Conservation (phyloP, 2,888 invertebrate genomes). For the Pachydiplax longipennis region DNA sequence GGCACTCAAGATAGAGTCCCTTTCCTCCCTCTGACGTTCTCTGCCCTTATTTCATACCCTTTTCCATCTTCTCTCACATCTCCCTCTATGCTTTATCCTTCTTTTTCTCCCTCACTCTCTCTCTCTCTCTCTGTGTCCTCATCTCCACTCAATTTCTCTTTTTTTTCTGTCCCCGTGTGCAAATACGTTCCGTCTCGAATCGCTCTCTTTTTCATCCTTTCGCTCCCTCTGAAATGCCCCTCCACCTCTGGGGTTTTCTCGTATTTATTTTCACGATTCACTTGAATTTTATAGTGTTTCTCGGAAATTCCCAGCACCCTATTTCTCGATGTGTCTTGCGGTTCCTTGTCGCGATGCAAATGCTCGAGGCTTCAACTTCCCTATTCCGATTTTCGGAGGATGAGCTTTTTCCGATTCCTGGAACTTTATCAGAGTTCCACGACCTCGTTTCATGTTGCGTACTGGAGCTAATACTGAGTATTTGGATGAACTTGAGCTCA, state of each 20-base stretch:
- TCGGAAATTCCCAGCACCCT: no score
- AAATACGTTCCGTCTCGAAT: neutral
- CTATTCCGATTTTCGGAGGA: no score
- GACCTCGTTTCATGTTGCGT: no score
- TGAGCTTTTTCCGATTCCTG: no score
- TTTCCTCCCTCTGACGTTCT: neutral
- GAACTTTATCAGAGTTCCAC: no score
- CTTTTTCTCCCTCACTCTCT: neutral
- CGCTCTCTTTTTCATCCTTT: no score
- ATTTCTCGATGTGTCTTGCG: no score
- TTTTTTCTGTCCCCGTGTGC: neutral
- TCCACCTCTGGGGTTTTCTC: neutral
- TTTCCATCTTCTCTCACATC: neutral
- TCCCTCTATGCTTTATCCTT: neutral
- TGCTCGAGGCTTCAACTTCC: no score
- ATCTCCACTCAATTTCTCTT: neutral
- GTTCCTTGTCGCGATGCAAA: no score
- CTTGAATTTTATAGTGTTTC: no score
- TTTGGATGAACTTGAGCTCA: no score
- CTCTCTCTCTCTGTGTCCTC: neutral
- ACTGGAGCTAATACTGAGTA: no score
- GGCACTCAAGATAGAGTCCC: constrained; percentile 34
- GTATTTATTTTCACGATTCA: neutral
- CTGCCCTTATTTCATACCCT: neutral
- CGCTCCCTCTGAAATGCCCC: neutral